Base-by-base conservation (phyloP, 1,140 invertebrate species). In the Pectinophora gossypiella region DNA sequence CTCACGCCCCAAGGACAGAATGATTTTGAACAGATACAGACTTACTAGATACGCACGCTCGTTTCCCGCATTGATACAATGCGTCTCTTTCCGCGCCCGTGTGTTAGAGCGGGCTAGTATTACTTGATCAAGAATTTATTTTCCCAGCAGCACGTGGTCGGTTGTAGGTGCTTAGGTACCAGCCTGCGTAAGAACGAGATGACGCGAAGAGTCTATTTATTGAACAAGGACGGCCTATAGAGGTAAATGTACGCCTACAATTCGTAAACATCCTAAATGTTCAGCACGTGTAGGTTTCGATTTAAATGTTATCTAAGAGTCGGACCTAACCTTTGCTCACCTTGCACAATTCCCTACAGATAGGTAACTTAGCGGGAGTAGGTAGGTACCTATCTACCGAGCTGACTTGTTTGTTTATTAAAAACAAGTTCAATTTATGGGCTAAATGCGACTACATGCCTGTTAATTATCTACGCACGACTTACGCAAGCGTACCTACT, bases 71-170 rank as follows among this genome's bases (percentile, higher is more conserved):
- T 15, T 18, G 36, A 15, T 7, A 15, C 16, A 40, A 15, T 10
- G 12, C 36, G 7, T 40, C 36, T 40, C 36, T 2, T 15, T 40
- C 36, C 6, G 16, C 16, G 1, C 13, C 2, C 16, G 16, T 16
- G 16, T 15, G 36, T 40, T 16, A 40, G 36, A 40, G 16, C 36
- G 7, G 36, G 16, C 16, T 15, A 40, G 36, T 12, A 16, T 15
- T 40, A 40, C 10, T 16, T 40, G 16, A 40, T 40, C 36, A 40
- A 40, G 16, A 40, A 40, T 40, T 32, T 40, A 40, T 40, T 40
- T 40, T 40, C 36, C 36, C 36, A 40, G 36, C 36, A 40, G 13
- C 43, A 44, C 19, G 42, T 44, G 42, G 42, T 20, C 19, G 18
- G 42, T n/a, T 15, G 38, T 44, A 44, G 19, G 16, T 44, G 20